Evolutionary conservation across 1,140 invertebrate genomes (phyloP).

Genomic region (Plutomurus gul): DNA sequence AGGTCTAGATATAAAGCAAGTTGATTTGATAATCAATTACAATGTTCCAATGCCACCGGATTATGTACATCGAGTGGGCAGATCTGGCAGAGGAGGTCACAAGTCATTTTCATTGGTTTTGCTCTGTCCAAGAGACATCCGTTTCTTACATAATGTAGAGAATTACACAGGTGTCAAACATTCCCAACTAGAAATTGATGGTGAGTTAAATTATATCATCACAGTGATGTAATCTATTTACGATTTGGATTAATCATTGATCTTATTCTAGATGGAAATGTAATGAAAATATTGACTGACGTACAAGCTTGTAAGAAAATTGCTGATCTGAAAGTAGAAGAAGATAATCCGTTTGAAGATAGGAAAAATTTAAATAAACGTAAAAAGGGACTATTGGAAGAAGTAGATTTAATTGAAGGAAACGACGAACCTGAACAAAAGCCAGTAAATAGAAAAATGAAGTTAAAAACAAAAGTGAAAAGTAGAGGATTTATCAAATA

Average conservation of each 20-base stretch:
- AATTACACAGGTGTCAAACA: slow-evolving; percentile 80
- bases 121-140: slow-evolving; percentile 84
- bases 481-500: no score
- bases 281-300: slow-evolving; percentile 48
- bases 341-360: neutral
- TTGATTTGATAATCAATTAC: slow-evolving; percentile 93
- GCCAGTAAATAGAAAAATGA: neutral
- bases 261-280: slow-evolving; percentile 36
- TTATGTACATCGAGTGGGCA: slow-evolving; percentile 95
- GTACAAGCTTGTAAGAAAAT: slow-evolving; percentile 33
- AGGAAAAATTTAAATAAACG: neutral
- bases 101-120: slow-evolving; percentile 83
- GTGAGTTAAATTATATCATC: slow-evolving; percentile 62
- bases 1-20: slow-evolving; percentile 79
- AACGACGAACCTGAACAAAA: neutral
- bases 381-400: slow-evolving; percentile 1
- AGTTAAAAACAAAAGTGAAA: no score
- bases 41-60: slow-evolving; percentile 88
- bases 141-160: slow-evolving; percentile 85
- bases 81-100: slow-evolving; percentile 91
- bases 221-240: neutral
- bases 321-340: slow-evolving; percentile 22
- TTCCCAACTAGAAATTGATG: slow-evolving; percentile 80
- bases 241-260: neutral
- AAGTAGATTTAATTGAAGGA: neutral